phyloP scores from a whole-genome alignment of 2,888 invertebrate species.

The Entomobrya proxima region DNA sequence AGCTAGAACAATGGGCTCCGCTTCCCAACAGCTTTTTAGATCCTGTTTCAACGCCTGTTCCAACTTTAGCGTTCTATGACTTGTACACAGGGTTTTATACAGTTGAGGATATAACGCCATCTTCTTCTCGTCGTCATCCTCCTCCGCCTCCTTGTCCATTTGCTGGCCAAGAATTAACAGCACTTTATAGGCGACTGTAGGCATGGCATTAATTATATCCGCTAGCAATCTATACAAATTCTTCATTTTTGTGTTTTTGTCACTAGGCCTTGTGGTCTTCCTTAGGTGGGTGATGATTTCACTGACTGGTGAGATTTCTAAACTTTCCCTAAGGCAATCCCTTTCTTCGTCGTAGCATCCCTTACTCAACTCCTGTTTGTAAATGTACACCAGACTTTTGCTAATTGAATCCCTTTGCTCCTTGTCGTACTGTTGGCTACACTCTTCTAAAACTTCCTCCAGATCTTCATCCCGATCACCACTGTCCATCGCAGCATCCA shows the following conservation, averaged over 20 bases:
- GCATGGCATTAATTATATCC: conserved; percentile 69
- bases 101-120: conserved; percentile 52
- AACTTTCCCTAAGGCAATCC: conserved; percentile 68
- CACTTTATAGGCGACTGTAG: conserved; percentile 69
- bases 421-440: conserved; percentile 69
- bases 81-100: conserved; percentile 71
- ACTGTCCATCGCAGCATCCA: conserved; percentile 71
- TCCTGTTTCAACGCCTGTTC: conserved; percentile 73
- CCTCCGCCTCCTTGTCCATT: conserved; percentile 43
- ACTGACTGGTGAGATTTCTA: conserved; percentile 70
- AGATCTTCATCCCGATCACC: conserved; percentile 67
- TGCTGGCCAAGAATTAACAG: conserved; percentile 72
- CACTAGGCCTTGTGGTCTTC: conserved; percentile 68
- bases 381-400: conserved; percentile 71
- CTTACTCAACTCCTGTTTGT: conserved; percentile 70
- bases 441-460: conserved; percentile 73
- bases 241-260: conserved; percentile 71
- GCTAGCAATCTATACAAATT: conserved; percentile 71
- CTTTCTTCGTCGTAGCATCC: conserved; percentile 69
- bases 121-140: conserved; percentile 55
- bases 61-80: conserved; percentile 71
- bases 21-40: conserved; percentile 73
- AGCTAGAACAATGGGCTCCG: conserved; percentile 71
- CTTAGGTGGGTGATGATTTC: conserved; percentile 69
- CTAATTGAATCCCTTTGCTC: conserved; percentile 69